A percentile compares a stretch with the other conserved stretches of the same genome.
phyloP scores from a whole-genome alignment of 2,113 vertebrate species.

The Eulemur macaco region DNA sequence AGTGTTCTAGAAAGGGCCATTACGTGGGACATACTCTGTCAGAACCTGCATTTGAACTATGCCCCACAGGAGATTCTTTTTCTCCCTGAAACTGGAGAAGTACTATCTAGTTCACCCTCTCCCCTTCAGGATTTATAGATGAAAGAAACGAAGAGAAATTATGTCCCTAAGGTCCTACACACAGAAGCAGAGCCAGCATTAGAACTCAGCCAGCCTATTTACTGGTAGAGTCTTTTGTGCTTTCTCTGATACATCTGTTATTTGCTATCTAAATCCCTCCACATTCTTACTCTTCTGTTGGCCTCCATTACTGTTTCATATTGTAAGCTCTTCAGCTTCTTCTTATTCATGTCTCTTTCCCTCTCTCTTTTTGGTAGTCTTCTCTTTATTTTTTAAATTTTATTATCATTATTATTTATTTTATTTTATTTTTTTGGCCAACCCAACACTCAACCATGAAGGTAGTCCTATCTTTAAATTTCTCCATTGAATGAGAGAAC shows the following conservation, averaged over 20 bases:
- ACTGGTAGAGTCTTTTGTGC: fast-evolving
- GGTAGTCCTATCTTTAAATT: background rate
- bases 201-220: background rate
- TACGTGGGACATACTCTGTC: background rate
- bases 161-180: background rate
- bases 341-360: background rate
- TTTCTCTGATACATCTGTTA: background rate
- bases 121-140: background rate
- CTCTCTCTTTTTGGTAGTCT: background rate
- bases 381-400: no score
- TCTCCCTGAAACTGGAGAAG: background rate
- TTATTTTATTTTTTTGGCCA: no score
- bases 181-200: background rate
- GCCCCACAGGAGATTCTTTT: background rate
- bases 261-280: background rate
- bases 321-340: background rate
- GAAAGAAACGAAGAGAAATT: background rate
- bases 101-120: background rate
- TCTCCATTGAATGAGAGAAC: background rate
- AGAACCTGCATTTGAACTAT: background rate
- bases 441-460: no score
- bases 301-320: background rate
- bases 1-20: background rate
- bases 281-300: background rate
- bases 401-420: no score